A percentile compares a stretch with the other conserved stretches of the same genome.
Conservation (phyloP, 2,113 vertebrate species). For the Sitta europaea region DNA sequence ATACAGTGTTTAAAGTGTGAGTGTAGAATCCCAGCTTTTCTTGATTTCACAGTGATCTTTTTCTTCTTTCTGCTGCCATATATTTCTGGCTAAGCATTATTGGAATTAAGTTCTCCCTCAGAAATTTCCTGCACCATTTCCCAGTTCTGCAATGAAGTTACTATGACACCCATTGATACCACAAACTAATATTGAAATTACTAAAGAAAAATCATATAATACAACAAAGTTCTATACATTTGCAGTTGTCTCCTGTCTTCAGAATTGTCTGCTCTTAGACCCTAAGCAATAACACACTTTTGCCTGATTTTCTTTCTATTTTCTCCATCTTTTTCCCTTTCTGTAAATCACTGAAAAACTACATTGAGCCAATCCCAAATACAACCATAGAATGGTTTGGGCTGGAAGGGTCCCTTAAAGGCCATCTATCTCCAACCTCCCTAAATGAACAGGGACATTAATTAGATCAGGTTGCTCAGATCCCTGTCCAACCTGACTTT, state of each 20-base stretch:
- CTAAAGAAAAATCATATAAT: background rate
- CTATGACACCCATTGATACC: background rate
- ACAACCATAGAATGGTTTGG: background rate
- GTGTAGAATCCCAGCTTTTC: background rate
- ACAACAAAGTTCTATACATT: background rate
- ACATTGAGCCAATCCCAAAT: background rate
- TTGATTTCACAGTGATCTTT: background rate
- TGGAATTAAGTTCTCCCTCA: background rate
- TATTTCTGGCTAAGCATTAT: background rate
- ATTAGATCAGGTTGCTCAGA: background rate
- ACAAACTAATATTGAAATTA: background rate
- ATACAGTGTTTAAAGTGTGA: background rate
- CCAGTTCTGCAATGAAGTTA: background rate
- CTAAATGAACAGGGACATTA: background rate
- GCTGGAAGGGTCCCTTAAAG: background rate
- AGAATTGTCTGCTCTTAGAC: background rate
- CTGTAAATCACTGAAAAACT: background rate
- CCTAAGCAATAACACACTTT: background rate
- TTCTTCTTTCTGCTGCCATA: background rate
- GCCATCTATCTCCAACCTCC: background rate
- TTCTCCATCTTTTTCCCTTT: background rate
- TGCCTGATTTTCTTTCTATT: background rate
- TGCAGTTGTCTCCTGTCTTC: background rate
- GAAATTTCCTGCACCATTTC: background rate
- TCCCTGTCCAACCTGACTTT: rapidly evolving